Evolutionary conservation across 2,113 vertebrate genomes (phyloP), one percentile per base, ranked within the genome.

Genomic region (Entomyzon cyanotis): DNA sequence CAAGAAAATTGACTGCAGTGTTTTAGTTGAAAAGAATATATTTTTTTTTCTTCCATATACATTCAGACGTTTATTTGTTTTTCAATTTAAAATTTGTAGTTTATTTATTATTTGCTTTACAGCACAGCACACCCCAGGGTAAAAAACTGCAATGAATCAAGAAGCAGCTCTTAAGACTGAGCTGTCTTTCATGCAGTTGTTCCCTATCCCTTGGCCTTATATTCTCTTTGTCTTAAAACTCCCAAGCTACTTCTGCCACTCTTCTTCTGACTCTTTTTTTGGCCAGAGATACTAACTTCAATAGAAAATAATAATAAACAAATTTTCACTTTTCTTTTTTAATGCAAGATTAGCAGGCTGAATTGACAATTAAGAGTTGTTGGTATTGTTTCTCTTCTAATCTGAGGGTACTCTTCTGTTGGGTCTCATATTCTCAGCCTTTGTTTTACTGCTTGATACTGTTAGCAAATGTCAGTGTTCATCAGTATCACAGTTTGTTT

Each of bases 391-490:
- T 77, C 17, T 47, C n/a, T 68, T 76, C 46, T 86, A 87, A 89
- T 93, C 83, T 91, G 37, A 77, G 60, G n/a, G 6, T 86, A 64
- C 13, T 87, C 28, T 95, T 47, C 56, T 81, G 10, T 86, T 89
- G 35, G 31, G 56, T 88, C 65, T 90, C 87, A 64, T 86, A 87
- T 71, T 78, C 46, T 84, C 46, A 44, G 33, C 9, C 76, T 94
- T 93, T 92, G 85, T 95, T 93, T 96, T 92, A 90, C 46, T 65
- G 33, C 39, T 93, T 94, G 87, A 95, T 93, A 50, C 37, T 92
- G 80, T 90, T 93, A 90, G 21, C 44, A 96, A 95, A 92, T 92
- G 93, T 93, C 95, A 90, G 19, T 50, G 30, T 90, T 96, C 64
- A 84, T 92, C 82, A 81, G 56, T 47, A 84, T 82, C 79, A 90